Base-by-base conservation (phyloP, 1,140 invertebrate genomes). In the Drosophila lowei region DNA sequence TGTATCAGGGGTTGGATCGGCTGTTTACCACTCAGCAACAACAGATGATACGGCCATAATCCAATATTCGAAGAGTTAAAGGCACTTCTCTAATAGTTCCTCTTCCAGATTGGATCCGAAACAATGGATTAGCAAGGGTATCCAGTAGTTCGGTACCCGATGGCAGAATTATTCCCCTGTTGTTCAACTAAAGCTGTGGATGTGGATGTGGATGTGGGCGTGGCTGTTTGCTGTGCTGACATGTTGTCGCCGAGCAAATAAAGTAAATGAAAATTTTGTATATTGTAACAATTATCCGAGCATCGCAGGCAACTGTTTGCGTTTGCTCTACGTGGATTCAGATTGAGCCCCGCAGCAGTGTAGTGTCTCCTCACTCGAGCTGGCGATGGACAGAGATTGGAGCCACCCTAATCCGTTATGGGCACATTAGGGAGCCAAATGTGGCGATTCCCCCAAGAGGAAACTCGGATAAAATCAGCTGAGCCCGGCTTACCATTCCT, bases 211-310 rank as follows among this genome's bases (percentile, higher is more conserved):
- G 23, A 38, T 38, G 68, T 68, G 62, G 70, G 71, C 53, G 70
- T 57, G 70, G 47, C 38, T 65, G 71, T 56, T 65, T 59, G 61
- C 38, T 64, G 52, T 63, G 63, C 48, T 77, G 71, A 65, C 71
- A 65, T 75, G 76, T 79, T 79, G 59, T 66, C 56, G 47, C 34
- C 58, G 59, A 16, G 57, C 62, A 85, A 77, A 85, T 71, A 86
- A 78, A 78, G 65, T 85, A 71, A 77, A 80, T 86, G 66, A 74
- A 75, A 76, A 79, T 75, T 80, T 75, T 83, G 78, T 83, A 65
- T 83, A 68, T 88, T 83, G 83, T 88, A 65, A 79, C 83, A 86
- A 86, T 88, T 86, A 88, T 88, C 63, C 74, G 58, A 58, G 41
- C 68, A 71, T 41, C 57, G 50, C 18, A 46, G 43, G 64, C n/a